A percentile compares a stretch with the other conserved stretches of the same genome.
phyloP scores from a whole-genome alignment of 2,888 invertebrate species.

The Hirtodrosophila alboralis region DNA sequence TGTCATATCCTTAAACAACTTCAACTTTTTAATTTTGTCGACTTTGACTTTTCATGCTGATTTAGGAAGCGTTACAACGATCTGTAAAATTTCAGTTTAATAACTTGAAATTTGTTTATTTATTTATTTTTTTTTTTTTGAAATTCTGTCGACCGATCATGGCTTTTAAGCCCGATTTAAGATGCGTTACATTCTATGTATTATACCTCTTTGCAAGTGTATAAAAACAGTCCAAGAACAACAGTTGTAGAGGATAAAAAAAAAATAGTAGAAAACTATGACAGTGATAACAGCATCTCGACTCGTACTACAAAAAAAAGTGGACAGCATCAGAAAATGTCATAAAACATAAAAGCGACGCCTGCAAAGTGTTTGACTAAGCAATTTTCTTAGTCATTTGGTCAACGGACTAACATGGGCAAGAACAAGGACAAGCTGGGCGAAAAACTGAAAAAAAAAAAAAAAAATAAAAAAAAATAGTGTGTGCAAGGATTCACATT shows the following conservation, averaged over 20 bases:
- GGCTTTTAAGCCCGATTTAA: too few species aligned
- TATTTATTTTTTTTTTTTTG: too few species aligned
- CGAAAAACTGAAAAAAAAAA: background rate
- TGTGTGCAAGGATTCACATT: conserved; percentile 31
- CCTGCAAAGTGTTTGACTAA: conserved; percentile 75
- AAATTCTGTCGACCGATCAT: too few species aligned
- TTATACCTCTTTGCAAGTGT: too few species aligned
- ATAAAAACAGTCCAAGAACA: background rate
- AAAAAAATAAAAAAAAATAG: too few species aligned
- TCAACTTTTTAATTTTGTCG: too few species aligned
- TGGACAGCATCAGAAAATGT: conserved; percentile 46
- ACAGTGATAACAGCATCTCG: conserved; percentile 48
- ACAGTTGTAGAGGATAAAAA: background rate
- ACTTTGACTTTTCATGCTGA: too few species aligned
- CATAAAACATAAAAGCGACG: conserved; percentile 74
- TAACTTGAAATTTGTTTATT: too few species aligned
- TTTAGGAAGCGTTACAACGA: too few species aligned
- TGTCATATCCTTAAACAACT: too few species aligned
- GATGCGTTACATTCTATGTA: too few species aligned
- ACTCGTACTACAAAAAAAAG: conserved; percentile 34
- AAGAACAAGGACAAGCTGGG: background rate
- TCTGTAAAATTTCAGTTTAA: too few species aligned
- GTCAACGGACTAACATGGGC: conserved; percentile 34
- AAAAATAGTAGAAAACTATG: conserved; percentile 8
- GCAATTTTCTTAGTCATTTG: conserved; percentile 76